Evolutionary conservation across 2,797 vertebrate species (phyloP).

Genomic region (Channa striata): DNA sequence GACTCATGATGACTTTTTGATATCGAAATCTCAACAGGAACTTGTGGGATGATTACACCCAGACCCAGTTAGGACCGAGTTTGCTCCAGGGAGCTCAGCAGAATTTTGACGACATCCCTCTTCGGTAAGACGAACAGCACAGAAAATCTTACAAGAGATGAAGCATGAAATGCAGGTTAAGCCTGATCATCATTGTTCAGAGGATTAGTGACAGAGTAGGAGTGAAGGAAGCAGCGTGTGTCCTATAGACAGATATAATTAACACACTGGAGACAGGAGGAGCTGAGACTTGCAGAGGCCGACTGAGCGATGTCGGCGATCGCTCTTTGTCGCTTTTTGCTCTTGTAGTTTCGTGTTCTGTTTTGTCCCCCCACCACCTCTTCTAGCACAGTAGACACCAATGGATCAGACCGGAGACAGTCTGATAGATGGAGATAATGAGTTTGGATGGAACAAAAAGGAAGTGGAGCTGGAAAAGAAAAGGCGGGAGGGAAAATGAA

Average conservation of each 20-base stretch:
- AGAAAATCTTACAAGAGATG: constrained; percentile 3
- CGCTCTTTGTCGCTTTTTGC: constrained; percentile 8
- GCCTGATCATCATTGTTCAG: constrained; percentile 18
- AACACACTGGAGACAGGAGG: constrained; percentile 25
- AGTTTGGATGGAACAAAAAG: not conserved
- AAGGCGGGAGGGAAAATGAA: not conserved
- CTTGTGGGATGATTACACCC: not conserved
- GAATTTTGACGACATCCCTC: constrained; percentile 11
- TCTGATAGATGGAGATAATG: constrained; percentile 30
- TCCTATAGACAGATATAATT: constrained; percentile 17
- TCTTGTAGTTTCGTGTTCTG: not conserved
- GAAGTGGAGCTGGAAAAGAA: no score
- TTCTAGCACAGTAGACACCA: constrained; percentile 7
- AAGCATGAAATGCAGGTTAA: constrained; percentile 18
- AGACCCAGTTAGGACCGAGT: not conserved
- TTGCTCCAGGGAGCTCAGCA: not conserved
- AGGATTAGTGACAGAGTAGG: not conserved
- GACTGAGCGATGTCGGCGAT: constrained; percentile 27
- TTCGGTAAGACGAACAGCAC: constrained; percentile 32
- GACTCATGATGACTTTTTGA: no score
- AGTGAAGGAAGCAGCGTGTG: not conserved
- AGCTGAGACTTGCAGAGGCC: constrained; percentile 31
- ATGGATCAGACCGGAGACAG: not conserved
- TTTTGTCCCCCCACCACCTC: not conserved
- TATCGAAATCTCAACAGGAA: not conserved